Evolutionary conservation across 2,888 invertebrate genomes (phyloP).

Genomic region (Patella caerulea): DNA sequence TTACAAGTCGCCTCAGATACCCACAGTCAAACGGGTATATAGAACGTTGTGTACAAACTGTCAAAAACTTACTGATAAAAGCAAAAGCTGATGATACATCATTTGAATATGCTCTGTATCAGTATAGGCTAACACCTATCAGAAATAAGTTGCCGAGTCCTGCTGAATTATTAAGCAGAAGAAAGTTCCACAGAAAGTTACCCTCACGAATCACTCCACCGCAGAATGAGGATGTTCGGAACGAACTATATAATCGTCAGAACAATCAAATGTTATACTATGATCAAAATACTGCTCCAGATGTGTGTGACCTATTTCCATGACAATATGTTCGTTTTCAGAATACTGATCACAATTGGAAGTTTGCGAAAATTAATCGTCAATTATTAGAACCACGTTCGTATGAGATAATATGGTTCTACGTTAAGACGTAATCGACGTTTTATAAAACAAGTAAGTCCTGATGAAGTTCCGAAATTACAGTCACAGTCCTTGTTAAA

Average conservation of each 20-base stretch:
- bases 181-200: neutral
- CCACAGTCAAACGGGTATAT: neutral
- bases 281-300: neutral
- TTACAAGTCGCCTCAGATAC: neutral
- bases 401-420: neutral
- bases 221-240: neutral
- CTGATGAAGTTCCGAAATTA: neutral
- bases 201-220: neutral
- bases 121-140: neutral
- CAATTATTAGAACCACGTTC: neutral
- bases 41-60: neutral
- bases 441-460: neutral
- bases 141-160: neutral
- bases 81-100: neutral
- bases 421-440: neutral
- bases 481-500: too few relatives aligned
- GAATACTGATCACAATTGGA: neutral
- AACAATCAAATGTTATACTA: neutral
- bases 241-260: neutral
- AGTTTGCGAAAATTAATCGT: neutral
- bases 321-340: neutral
- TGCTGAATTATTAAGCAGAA: neutral
- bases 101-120: neutral
- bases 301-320: neutral
- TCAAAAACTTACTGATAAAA: neutral